Evolutionary conservation across 2,888 invertebrate genomes (phyloP), one percentile per base, ranked within the genome.

Genomic region (Timandra comae): DNA sequence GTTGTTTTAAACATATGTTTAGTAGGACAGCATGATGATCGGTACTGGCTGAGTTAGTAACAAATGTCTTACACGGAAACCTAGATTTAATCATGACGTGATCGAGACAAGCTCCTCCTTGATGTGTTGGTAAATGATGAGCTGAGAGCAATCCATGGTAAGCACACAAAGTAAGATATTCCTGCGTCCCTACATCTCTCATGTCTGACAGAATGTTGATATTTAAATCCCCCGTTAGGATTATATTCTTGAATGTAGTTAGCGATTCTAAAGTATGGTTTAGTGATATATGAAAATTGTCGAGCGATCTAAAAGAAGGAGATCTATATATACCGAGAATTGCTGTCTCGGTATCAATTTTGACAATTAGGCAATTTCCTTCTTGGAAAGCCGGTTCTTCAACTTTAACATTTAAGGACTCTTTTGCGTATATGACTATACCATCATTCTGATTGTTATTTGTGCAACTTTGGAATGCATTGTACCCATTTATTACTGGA

Each of bases 361-460:
- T 26, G 7, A 32, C 12, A 9, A 12, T 12, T 3, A 32, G 13
- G 9, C 31, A 27, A 7, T 32, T 32, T 2, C 26, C 21, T 3
- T 32, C 22, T 12, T 9, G 16, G 1, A 26, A 23, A n/a, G 9
- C 12, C 2, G 32, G 32, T 32, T 36, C 36, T 0, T 12, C 4
- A n/a, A 36, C 12, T 6, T 2, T 4, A 2, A 28, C 12, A 6
- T 28, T 9, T 3, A 30, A 8, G 6, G 2, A 2, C 7, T 11
- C 3, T 30, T 30, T 30, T 1, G 24, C 6, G 7, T 23, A 21
- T 1, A 28, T 10, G 6, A 35, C 21, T 0, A 35, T 12, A 1
- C 35, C 35, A 13, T 35, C 35, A 9, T 35, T 35, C 24, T 35
- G 35, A 5, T 16, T 16, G 7, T 29, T 32, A 5, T 3, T 7